Evolutionary conservation across 2,113 vertebrate species (phyloP), one percentile per base, ranked within the genome.

Genomic region (Todiramphus saurophagus): DNA sequence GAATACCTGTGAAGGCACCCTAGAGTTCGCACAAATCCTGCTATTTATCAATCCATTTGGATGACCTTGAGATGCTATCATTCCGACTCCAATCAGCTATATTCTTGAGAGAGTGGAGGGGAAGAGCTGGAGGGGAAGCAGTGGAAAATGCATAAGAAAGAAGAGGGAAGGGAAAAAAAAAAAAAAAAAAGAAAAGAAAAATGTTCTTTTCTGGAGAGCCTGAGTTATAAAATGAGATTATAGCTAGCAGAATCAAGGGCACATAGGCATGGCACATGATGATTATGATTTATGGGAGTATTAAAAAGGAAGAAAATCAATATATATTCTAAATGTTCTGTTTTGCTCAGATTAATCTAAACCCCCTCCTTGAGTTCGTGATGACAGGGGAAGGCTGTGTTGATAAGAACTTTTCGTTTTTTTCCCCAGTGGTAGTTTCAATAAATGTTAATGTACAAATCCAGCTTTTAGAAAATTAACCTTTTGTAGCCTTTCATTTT

Each of bases 261-360:
- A 97, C 39, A 94, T 56, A 91, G 62, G 64, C 94, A 94, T 96
- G 79, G 78, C 83, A 96, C 58, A 91, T 84, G 89, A 94, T 95
- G 88, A 97, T 97, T 96, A 95, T 98, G 96, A 98, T 98, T 97
- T 98, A 98, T 98, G 94, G 89, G 88, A 95, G 72, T 91, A 95
- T 97, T 97, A 96, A 90, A 87, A 87, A 94, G 30, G 84, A 84
- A 93, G 85, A 97, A 97, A 97, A 97, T 97, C 96, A 97, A 97
- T 97, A 97, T 95, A 94, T 91, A 96, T 96, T 97, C 91, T 91
- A 87, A 96, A 97, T 96, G 64, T 97, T 97, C 63, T 95, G 75
- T 95, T 98, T 97, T 95, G 37, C 56, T 94, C 83, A 27, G 78
- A 95, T 96, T 95, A 97, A 94, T 96, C 87, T 87, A 87, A 97